Evolutionary conservation across 2,888 invertebrate species (phyloP), one percentile per base, ranked within the genome.

Genomic region (Griposia aprilina): DNA sequence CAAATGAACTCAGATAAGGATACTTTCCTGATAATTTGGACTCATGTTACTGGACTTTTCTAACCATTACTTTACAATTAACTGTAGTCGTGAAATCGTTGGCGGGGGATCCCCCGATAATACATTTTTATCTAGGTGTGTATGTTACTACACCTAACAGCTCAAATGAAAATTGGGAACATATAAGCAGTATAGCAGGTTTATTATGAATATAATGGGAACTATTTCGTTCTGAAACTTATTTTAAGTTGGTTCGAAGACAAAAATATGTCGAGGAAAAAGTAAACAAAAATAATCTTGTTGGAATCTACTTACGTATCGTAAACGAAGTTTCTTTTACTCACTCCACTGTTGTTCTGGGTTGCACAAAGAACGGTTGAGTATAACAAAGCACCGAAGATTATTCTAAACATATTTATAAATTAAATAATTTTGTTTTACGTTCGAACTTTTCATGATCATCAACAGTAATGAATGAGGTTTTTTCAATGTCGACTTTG

Each of bases 261-360:
- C 36, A 20, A 50, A 41, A 15, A 62, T 52, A 52, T 41, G 7
- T 41, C 4, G 11, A 11, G 17, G 4, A 60, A 76, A 30, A 76
- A 48, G 55, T 82, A 84, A 90, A 90, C 66, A 83, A 79, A 66
- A 62, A 74, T 68, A 73, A 36, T 73, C 62, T 30, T 26, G 0
- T 23, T 55, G 10, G 15, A 79, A 57, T 48, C 4, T 62, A 93
- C 95, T 93, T 91, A 95, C 95, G 84, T 92, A 71, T 92, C 88
- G 77, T 94, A 95, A 83, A 94, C 88, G 90, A 95, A 95, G 26
- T 88, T 91, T 85, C 93, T 94, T 66, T 91, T 90, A 30, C 82
- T 87, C 15, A 20, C 48, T 66, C 2, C 71, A 62, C 45, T 70
- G 41, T 60, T 84, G 36, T 65, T 68, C 52, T 83, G 70, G 17